Percentiles rank a stretch among this genome's conserved stretches.
These are phyloP conservation scores for Sparus aurata DNA, from an alignment of 2,797 vertebrate species.

Conservation along the genomic window DNA sequence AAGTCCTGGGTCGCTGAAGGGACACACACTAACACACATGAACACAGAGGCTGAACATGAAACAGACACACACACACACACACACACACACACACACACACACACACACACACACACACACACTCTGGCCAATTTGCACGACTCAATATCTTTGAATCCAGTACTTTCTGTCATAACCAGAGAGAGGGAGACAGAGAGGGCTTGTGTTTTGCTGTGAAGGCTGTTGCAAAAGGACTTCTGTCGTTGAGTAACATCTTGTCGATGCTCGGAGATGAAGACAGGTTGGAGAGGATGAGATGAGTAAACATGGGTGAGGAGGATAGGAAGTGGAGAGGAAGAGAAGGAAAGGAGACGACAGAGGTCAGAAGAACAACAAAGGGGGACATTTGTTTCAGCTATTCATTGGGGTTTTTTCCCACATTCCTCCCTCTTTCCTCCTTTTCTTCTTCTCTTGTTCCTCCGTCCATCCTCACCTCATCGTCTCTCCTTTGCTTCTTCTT, in stretches of 20 bases:
- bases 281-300: not conserved
- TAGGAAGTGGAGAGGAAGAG: not conserved
- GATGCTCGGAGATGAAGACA: not conserved
- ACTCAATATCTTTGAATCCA: slow-evolving; percentile 30
- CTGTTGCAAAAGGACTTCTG: not conserved
- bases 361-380: no score
- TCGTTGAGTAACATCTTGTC: not conserved
- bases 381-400: no score
- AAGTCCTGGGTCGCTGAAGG: slow-evolving; percentile 42
- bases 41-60: slow-evolving; percentile 30
- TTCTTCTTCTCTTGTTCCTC: not conserved
- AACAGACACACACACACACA: slow-evolving; percentile 50
- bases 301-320: not conserved
- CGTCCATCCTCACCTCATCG: not conserved
- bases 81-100: slow-evolving; percentile 41
- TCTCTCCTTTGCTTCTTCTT: not conserved
- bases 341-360: no score
- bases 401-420: no score
- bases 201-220: not conserved
- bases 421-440: no score
- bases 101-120: slow-evolving; percentile 29
- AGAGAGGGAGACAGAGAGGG: not conserved
- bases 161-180: slow-evolving; percentile 33
- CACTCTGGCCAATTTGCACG: slow-evolving; percentile 21
- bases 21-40: slow-evolving; percentile 30